A percentile compares a stretch with the other conserved stretches of the same genome.
phyloP scores from a whole-genome alignment of 2,888 invertebrate genomes.

The Orthosia gothica region DNA sequence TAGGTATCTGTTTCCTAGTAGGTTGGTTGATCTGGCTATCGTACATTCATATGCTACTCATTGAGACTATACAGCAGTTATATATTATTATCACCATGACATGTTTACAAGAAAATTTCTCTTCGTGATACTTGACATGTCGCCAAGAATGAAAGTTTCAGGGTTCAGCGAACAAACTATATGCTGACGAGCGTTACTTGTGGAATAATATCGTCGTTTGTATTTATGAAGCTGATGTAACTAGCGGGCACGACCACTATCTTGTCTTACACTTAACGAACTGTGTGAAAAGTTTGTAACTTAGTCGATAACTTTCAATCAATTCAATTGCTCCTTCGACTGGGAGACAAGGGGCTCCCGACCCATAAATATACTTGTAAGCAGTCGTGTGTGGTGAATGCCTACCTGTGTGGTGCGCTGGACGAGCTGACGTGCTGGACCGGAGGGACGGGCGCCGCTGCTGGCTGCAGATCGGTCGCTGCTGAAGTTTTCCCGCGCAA shows the following conservation, averaged over 20 bases:
- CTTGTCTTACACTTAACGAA: not conserved
- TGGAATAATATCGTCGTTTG: conserved; percentile 16
- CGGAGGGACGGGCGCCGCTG: not conserved
- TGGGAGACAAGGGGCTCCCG: not conserved
- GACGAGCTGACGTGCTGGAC: not conserved
- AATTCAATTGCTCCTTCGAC: not conserved
- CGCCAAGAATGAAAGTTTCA: conserved; percentile 54
- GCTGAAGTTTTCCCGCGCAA: conserved; percentile 62
- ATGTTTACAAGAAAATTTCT: conserved; percentile 36
- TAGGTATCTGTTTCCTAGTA: not conserved
- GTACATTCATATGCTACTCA: not conserved
- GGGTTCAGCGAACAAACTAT: conserved; percentile 21
- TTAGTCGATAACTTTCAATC: conserved; percentile 16
- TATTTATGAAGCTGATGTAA: conserved; percentile 23
- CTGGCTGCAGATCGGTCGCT: not conserved
- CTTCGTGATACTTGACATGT: conserved; percentile 30
- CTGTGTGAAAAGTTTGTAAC: conserved; percentile 12
- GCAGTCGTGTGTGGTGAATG: not conserved
- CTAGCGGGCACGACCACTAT: not conserved
- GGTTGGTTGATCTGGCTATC: not conserved
- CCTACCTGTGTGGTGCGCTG: conserved; percentile 2
- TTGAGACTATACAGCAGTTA: not conserved
- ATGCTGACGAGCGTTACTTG: conserved; percentile 11
- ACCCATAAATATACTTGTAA: not conserved
- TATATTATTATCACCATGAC: conserved; percentile 4